Base-by-base conservation (phyloP, 2,797 vertebrate genomes). In the Dendrocincla fuliginosa region DNA sequence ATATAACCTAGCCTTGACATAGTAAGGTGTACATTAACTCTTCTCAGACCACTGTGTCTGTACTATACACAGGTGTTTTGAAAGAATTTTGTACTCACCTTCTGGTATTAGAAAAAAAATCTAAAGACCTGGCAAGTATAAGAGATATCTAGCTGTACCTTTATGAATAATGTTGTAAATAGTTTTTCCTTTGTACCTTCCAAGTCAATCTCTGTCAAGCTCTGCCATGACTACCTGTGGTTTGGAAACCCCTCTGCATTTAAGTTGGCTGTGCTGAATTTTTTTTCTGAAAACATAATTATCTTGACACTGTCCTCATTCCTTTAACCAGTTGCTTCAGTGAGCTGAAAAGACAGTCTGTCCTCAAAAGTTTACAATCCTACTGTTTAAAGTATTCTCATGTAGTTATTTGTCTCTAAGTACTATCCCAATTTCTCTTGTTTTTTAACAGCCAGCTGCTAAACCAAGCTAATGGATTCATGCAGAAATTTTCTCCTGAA, bases 21-120 rank as follows among this genome's bases (percentile, higher is more conserved):
- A 46, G 17, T 25, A 76, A 77, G 1, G 4, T 61, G 10, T 33
- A 18, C 0, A 0, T 27, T 46, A 75, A 35, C 8, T 49, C 19
- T 39, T 73, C 11, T 85, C 59, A 76, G 30, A 85, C 9, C 9
- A 22, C 49, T 35, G 19, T 44, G 7, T 57, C 85, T 87, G 6
- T 49, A 24, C 49, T 71, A 33, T 11, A 39, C 22, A 37, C 4
- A 76, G 57, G 28, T 32, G 11, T 76, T 80, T 69, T n/a, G 33
- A 65, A 85, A 69, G 25, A 60, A 68, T 24, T 69, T 90, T 60
- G 2, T 8, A 17, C 16, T 42, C 61, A 22, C 74, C 22, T 87
- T 84, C 53, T 52, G 28, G 28, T 46, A 5, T 49, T 53, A 64
- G 9, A 55, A 88, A 56, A 56, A 6, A 41, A 49, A 16, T 15